Evolutionary conservation across 2,113 vertebrate species (phyloP), one percentile per base, ranked within the genome.

Genomic region (Asarcornis scutulata): DNA sequence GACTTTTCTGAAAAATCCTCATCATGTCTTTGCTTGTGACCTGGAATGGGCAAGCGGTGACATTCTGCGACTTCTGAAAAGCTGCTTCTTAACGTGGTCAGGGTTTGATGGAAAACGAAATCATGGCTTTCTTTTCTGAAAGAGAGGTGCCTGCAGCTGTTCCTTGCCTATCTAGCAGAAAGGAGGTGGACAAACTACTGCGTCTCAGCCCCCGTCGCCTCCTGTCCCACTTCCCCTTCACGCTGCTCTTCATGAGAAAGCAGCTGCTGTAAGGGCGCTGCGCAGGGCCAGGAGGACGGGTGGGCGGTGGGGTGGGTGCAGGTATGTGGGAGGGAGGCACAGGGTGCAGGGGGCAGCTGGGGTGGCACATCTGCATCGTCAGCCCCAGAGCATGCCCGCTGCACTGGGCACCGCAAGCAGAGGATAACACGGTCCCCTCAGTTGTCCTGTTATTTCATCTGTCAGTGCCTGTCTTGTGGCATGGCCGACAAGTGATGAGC

Each of bases 351-450:
- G 32, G 52, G 55, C 73, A 46, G 46, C 58, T 58, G 67, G 53
- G 59, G 9, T 6, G 22, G 31, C 50, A 59, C 22, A 7, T 52
- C 27, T 59, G 44, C 25, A n/a, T 29, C 38, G 15, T 17, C 77
- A 0, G 0, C 50, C 52, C 38, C 17, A 6, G 55, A 58, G 62
- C 3, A 7, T 1, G 1, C 20, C 55, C 63, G 32, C 72, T 83
- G 34, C 17, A 1, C 4, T 34, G 55, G 7, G 42, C 20, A 20
- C 6, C 31, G 27, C 48, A 63, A 44, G 16, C 23, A 34, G 31
- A 74, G 73, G 42, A 10, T 52, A 69, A 29, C 6, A 3, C 0
- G 0, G 27, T 69, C 17, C 68, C 27, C 34, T 74, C 56, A 52
- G 73, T 68, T 32, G 18, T 40, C 25, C 17, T 10, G 46, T 83